phyloP scores from a whole-genome alignment of 2,888 invertebrate genomes.

The Oegoconia quadripuncta region DNA sequence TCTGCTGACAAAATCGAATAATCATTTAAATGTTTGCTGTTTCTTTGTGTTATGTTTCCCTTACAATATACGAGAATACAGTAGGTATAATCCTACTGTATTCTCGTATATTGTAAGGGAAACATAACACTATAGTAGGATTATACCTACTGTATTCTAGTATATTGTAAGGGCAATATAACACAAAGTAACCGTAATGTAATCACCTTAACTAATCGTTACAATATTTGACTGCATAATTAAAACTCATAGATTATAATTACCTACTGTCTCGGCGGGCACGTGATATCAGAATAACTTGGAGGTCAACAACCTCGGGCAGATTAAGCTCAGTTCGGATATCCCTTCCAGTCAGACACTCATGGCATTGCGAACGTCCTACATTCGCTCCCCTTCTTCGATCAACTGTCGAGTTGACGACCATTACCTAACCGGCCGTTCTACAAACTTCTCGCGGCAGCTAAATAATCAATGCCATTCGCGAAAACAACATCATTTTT shows the following conservation, averaged over 20 bases:
- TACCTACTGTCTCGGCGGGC: background rate
- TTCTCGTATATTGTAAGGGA: no score
- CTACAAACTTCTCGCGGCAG: conserved; percentile 51
- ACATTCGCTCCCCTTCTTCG: conserved; percentile 71
- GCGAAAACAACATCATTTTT: conserved; percentile 25
- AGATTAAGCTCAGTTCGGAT: conserved; percentile 21
- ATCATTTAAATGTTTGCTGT: no score
- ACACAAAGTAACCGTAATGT: no score
- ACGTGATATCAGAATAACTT: conserved; percentile 9
- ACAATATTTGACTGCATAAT: no score
- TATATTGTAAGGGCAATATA: no score
- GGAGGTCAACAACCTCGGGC: conserved; percentile 12
- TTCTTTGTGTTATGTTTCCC: no score
- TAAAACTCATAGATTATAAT: background rate
- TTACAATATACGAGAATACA: no score
- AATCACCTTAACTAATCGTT: no score
- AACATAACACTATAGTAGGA: no score
- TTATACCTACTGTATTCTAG: no score
- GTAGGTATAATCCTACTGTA: no score
- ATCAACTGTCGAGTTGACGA: conserved; percentile 63
- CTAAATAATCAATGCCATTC: conserved; percentile 25
- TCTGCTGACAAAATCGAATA: no score
- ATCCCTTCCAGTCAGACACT: conserved; percentile 49
- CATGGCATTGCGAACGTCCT: conserved; percentile 51
- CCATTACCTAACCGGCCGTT: conserved; percentile 71